Percentiles rank a stretch among this genome's conserved stretches.
Evolutionary conservation across 2,797 vertebrate genomes (phyloP).

Genomic region (Limosa lapponica): DNA sequence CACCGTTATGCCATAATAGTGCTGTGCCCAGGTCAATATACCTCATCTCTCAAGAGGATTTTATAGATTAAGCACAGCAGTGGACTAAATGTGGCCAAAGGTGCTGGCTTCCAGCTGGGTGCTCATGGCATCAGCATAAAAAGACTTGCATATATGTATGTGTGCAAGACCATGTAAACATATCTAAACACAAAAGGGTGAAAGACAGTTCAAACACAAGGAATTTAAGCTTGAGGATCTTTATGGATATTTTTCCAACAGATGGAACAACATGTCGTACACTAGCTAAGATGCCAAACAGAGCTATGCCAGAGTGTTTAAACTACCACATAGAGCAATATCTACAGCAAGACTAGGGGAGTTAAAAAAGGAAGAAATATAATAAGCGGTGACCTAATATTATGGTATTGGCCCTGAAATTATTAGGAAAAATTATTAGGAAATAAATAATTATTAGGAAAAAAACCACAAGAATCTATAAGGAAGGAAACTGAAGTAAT

Average conservation of each 20-base stretch:
- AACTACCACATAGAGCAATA: neutral
- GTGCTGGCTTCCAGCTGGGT: neutral
- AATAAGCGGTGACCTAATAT: slow-evolving; percentile 34
- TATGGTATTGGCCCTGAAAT: neutral
- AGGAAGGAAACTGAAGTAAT: slow-evolving; percentile 22
- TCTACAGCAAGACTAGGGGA: slow-evolving; percentile 4
- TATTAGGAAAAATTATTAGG: neutral
- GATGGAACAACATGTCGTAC: neutral
- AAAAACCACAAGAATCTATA: neutral
- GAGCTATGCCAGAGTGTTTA: slow-evolving; percentile 2
- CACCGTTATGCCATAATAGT: fast-evolving
- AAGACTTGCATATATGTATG: neutral
- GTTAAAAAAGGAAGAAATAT: slow-evolving; percentile 19
- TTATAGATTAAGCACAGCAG: neutral
- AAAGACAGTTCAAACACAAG: slow-evolving; percentile 13
- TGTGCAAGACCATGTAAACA: neutral
- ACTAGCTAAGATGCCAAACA: slow-evolving; percentile 24
- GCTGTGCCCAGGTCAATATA: neutral
- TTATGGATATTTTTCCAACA: neutral
- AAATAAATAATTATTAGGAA: neutral
- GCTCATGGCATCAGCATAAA: neutral
- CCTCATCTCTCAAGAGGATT: neutral
- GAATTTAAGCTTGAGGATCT: slow-evolving; percentile 1
- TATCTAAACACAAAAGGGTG: neutral
- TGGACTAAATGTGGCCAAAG: neutral